phyloP scores from a whole-genome alignment of 1,140 invertebrate species.

The Eriosoma lanigerum region DNA sequence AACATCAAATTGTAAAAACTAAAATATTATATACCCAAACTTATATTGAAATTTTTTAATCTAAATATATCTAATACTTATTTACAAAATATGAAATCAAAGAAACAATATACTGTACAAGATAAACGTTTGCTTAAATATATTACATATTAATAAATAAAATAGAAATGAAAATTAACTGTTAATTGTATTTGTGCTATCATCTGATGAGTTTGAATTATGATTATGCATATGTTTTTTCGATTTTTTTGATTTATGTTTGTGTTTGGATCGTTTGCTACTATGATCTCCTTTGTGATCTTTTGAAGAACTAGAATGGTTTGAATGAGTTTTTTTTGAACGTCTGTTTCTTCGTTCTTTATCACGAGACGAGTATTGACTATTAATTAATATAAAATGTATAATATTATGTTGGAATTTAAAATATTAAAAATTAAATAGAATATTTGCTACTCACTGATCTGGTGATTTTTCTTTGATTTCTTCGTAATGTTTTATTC shows the following conservation, averaged over 20 bases:
- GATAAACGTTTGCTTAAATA: background rate
- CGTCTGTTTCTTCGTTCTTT: constrained; percentile 17
- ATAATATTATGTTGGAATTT: too few relatives aligned
- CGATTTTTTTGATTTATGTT: constrained; percentile 45
- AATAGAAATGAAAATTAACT: constrained; percentile 5
- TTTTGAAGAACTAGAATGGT: constrained; percentile 28
- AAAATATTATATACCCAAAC: too few relatives aligned
- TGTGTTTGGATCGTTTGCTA: constrained; percentile 36
- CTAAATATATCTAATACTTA: too few relatives aligned
- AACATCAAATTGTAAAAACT: too few relatives aligned
- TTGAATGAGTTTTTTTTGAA: constrained; percentile 39
- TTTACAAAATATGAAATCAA: background rate
- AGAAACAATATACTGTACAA: background rate
- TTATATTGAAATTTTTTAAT: too few relatives aligned
- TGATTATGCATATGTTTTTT: background rate
- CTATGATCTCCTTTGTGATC: constrained; percentile 28
- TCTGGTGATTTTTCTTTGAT: constrained; percentile 35
- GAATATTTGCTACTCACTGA: constrained; percentile 4
- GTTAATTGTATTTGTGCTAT: constrained; percentile 18
- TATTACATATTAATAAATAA: background rate
- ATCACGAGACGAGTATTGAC: constrained; percentile 23
- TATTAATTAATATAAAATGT: constrained; percentile 7
- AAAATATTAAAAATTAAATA: background rate
- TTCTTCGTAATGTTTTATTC: constrained; percentile 35
- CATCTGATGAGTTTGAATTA: constrained; percentile 18